These are phyloP conservation scores for Steatornis caripensis DNA, from an alignment of 2,113 vertebrate species.

Conservation along the genomic window DNA sequence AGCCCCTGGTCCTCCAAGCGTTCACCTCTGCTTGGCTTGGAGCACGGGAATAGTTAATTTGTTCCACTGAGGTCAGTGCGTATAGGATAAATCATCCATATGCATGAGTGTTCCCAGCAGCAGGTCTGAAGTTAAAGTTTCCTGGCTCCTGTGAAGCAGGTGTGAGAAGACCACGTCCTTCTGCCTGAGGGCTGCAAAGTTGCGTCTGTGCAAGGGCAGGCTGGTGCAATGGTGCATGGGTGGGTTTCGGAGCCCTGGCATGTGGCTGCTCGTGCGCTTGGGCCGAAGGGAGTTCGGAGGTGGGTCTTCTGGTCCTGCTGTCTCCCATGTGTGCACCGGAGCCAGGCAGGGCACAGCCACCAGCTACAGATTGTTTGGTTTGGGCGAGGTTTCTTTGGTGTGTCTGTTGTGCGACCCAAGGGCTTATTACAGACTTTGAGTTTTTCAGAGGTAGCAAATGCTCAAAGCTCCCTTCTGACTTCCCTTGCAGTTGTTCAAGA, in stretches of 20 bases:
- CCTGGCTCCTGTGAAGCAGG: background rate
- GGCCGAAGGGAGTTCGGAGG: background rate
- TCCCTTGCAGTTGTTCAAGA: background rate
- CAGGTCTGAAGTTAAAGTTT: background rate
- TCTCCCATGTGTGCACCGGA: rapidly evolving
- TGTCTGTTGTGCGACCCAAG: rapidly evolving
- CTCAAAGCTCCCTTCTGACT: background rate
- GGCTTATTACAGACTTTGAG: background rate
- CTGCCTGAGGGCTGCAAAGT: background rate
- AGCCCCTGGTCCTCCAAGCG: background rate
- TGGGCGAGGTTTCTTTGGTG: background rate
- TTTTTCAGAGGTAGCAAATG: background rate
- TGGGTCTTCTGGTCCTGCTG: background rate
- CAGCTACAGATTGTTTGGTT: background rate
- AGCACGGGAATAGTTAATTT: background rate
- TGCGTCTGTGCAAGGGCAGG: rapidly evolving
- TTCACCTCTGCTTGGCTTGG: background rate
- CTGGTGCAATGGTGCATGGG: rapidly evolving
- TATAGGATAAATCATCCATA: background rate
- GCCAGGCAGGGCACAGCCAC: rapidly evolving
- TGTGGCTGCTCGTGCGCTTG: rapidly evolving
- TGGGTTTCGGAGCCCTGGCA: background rate
- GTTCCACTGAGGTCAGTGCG: background rate
- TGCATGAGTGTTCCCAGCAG: background rate
- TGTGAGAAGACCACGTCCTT: background rate